Evolutionary conservation across 2,797 vertebrate species (phyloP), one percentile per base, ranked within the genome.

Genomic region (Emys orbicularis): DNA sequence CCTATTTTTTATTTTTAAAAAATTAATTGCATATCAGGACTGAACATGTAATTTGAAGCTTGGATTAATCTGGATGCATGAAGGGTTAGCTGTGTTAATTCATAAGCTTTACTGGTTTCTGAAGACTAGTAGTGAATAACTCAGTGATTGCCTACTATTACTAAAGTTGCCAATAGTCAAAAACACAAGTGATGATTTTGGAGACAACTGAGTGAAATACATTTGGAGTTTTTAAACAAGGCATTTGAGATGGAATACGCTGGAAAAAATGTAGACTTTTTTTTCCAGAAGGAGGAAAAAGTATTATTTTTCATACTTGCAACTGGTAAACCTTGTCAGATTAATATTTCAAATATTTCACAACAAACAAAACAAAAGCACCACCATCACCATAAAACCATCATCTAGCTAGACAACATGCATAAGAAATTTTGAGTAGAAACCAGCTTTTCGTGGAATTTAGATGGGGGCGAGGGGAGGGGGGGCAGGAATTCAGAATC

Each of bases 1-100:
- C 8, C n/a, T n/a, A 37, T 93, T 92, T 41, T 92, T 94, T 4
- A 1, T 5, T 96, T 93, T 91, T 18, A 47, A 76, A 90, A 83
- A 87, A 90, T 53, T 84, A 1, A 1, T 79, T 31, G 37, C 53
- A 88, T 79, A 72, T 80, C 25, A 61, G 37, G 44, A 15, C 1
- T 92, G 15, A 81, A 31, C 57, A 93, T 83, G 5, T 87, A 59
- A 57, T 5, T 56, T 74, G 13, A 79, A 57, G 57, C 11, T 79
- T 31, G 27, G 52, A 29, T 11, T 90, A 83, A 83, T 76, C 23
- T 74, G 11, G 44, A 50, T 12, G 41, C 21, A 4, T 47, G 34
- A 2, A 5, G 25, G 47, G n/a, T 54, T 83, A 59, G 5, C 21
- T 84, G 21, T 87, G 93, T 83, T 72, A n/a, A 47, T 31, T 50